phyloP scores from a whole-genome alignment of 2,113 vertebrate species.

The Sylvicapra grimmia region DNA sequence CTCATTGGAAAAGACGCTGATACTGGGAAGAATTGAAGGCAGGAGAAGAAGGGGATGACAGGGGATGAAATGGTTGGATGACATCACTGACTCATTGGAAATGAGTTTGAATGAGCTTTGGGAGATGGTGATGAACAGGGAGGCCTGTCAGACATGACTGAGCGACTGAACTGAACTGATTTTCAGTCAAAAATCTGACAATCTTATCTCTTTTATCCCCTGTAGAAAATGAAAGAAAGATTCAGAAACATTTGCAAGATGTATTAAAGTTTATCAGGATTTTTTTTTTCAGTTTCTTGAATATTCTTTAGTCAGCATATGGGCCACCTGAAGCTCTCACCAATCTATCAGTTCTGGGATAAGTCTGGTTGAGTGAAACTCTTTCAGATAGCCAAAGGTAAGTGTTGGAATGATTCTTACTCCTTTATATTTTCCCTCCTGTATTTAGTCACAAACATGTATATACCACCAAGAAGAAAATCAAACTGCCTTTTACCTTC shows the following conservation, averaged over 20 bases:
- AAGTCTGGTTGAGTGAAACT: conserved; percentile 72
- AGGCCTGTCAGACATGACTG: neutral
- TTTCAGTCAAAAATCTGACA: conserved; percentile 10
- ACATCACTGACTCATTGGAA: neutral
- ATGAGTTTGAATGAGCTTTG: neutral
- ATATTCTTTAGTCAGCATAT: conserved; percentile 72
- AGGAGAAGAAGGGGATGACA: neutral
- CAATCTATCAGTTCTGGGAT: conserved; percentile 63
- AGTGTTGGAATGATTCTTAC: conserved; percentile 66
- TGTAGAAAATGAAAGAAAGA: conserved; percentile 39
- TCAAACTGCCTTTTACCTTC: conserved; percentile 9
- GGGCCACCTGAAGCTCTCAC: conserved; percentile 67
- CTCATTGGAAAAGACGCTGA: neutral
- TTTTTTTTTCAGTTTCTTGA: conserved; percentile 60
- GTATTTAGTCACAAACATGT: conserved; percentile 54
- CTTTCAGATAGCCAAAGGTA: conserved; percentile 67
- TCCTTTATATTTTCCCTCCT: conserved; percentile 54
- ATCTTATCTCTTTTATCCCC: neutral
- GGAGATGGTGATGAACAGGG: neutral
- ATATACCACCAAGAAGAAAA: conserved; percentile 29
- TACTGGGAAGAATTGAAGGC: neutral
- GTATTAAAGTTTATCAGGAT: conserved; percentile 63
- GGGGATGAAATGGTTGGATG: neutral
- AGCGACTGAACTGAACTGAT: neutral
- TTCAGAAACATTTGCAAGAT: conserved; percentile 54